phyloP scores from a whole-genome alignment of 2,113 vertebrate species.

The Rallus limicola region DNA sequence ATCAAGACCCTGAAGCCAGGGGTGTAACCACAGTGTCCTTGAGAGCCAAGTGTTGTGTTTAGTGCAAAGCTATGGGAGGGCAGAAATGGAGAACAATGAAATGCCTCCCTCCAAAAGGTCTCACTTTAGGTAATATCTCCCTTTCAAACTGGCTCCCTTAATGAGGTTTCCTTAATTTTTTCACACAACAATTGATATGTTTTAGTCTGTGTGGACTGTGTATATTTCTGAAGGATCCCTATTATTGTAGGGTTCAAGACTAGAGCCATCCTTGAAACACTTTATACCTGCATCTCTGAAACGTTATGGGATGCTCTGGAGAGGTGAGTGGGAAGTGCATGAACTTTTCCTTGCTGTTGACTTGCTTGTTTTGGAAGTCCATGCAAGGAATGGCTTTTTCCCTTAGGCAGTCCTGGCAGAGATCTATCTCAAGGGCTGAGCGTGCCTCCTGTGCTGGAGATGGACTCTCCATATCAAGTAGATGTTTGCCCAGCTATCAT shows the following conservation, averaged over 20 bases:
- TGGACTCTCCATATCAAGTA: conserved; percentile 11
- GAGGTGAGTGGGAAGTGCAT: not conserved
- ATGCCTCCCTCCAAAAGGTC: not conserved
- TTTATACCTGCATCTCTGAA: not conserved
- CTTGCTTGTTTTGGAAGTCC: conserved; percentile 35
- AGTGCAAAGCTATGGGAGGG: not conserved
- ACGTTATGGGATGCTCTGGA: not conserved
- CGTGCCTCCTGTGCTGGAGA: not conserved
- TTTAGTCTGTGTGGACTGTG: not conserved
- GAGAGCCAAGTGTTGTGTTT: not conserved
- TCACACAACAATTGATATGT: fast-evolving
- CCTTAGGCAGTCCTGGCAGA: not conserved
- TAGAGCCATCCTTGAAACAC: not conserved
- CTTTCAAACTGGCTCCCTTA: not conserved
- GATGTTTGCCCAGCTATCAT: conserved; percentile 66
- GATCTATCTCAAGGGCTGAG: not conserved
- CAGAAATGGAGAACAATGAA: not conserved
- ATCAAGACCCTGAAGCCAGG: not conserved
- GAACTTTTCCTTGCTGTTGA: not conserved
- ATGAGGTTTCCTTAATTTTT: not conserved
- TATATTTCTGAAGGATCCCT: not conserved
- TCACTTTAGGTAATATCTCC: not conserved
- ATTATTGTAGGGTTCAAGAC: not conserved
- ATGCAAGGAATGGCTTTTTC: conserved; percentile 26
- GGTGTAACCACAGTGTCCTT: not conserved